These are phyloP conservation scores for Colistium nudipinnis DNA, from an alignment of 2,113 vertebrate species.

Conservation along the genomic window DNA sequence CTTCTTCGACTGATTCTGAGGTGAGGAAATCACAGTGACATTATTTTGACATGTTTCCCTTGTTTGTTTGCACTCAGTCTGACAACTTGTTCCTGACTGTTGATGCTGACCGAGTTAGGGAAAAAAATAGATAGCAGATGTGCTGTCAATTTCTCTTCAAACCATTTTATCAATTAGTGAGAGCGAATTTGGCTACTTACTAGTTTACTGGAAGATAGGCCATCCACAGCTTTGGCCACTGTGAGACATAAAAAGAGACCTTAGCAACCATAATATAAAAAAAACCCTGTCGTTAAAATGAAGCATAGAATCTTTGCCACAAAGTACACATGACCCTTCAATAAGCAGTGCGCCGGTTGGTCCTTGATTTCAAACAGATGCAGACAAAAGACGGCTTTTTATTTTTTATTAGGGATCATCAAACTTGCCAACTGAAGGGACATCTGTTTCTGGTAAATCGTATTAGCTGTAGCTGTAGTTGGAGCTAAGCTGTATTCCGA, in stretches of 20 bases:
- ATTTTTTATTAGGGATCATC: neutral
- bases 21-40: constrained; percentile 16
- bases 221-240: constrained; percentile 86
- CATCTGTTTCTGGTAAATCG: neutral
- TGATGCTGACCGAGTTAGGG: no score
- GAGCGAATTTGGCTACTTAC: constrained; percentile 77
- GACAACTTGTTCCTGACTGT: neutral
- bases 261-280: constrained; percentile 26
- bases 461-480: neutral
- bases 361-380: neutral
- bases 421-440: neutral
- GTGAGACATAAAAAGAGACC: constrained; percentile 43
- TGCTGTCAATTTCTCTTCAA: neutral
- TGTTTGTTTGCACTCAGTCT: constrained; percentile 1
- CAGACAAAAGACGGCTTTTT: neutral
- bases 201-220: constrained; percentile 85
- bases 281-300: neutral
- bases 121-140: neutral
- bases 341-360: neutral
- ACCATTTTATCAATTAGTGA: neutral
- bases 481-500: neutral
- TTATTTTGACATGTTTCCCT: neutral
- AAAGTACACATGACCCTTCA: neutral
- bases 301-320: neutral
- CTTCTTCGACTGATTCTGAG: constrained; percentile 88